Base-by-base conservation (phyloP, 2,113 vertebrate genomes). In the Syngnathoides biaculeatus region DNA sequence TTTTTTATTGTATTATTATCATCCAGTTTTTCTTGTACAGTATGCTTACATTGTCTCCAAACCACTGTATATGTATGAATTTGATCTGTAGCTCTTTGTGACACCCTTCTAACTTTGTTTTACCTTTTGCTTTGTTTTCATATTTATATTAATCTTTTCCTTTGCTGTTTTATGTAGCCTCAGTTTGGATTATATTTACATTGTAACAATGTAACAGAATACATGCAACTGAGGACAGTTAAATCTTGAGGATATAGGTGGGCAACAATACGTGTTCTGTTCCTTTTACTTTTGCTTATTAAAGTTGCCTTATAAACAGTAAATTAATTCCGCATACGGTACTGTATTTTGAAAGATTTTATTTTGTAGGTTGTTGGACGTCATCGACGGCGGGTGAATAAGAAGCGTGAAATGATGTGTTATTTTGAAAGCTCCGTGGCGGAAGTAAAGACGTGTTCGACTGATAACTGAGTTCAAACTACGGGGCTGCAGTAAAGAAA, bases 141-240 rank as follows among this genome's bases (percentile, higher is more conserved):
- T 50, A 64, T 80, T 79, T 79, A 30, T 78, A 69, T 77, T 40
- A 42, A 17, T 57, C 13, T 57, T 72, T 78, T 78, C 83, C 60
- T 69, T 68, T 63, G 43, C 55, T 26, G 20, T 79, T 79, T 67
- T 73, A 83, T 70, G 55, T 74, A 72, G 70, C 63, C 74, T 82
- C 64, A 71, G 57, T 65, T 68, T 75, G 70, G 79, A 85, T 73
- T 68, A 45, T 72, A 70, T 75, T 77, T 82, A 55, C 85, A 86
- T 87, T 86, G 83, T 79, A 84, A 82, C 81, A 81, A 86, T 87
- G 83, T 83, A 75, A 84, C 75, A 75, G 73, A 75, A 45, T 57
- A 64, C 74, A 67, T 53, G 35, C 27, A 72, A 57, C 22, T 20
- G 17, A 20, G 47, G 64, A 58, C 27, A 50, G 45, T 64, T 30